Base-by-base conservation (phyloP, 2,888 invertebrate species). In the Camptogramma bilineatum region DNA sequence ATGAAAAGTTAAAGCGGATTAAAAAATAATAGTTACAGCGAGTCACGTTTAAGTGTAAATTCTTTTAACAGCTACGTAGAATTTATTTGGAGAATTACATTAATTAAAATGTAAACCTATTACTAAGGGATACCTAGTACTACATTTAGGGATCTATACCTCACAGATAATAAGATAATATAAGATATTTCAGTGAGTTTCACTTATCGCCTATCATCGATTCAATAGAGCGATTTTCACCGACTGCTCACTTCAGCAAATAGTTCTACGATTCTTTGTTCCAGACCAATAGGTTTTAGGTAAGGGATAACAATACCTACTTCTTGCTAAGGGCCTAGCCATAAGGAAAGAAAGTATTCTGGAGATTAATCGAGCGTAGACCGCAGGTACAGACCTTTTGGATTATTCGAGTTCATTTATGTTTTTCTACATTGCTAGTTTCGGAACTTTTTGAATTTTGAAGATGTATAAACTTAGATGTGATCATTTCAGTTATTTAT, bases 351-450 rank as follows among this genome's bases (percentile, higher is more conserved):
- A 21, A 57, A 63, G 68, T 64, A 57, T 69, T 65, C 62, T 31
- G 34, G 64, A 60, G 71, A 69, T 68, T 73, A 69, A 71, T 68
- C 65, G 62, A 60, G 50, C 57, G 59, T 39, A 62, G 62, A 65
- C 64, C 69, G 61, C 66, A 56, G 64, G 66, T 50, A 52, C 24
- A 54, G 56, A 62, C 44, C 65, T 58, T 64, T 64, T 56, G 61
- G 51, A 51, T 19, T 62, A 59, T 54, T 31, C 52, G 46, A 63
- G 60, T 62, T 64, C 50, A 57, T 34, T 64, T 13, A 53, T 34
- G 1, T 19, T 34, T 55, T 44, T 46, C 21, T 39, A 52, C 34
- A 50, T 52, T 19, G 31, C 48, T 54, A 10, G 18, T 7, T 53
- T n/a, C 39, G 24, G 24, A 9, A 44, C 28, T 44, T 53, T 44